phyloP scores from a whole-genome alignment of 30 jellyfish, hydroid and myxozoan genomes.

The Pelagia noctiluca region DNA sequence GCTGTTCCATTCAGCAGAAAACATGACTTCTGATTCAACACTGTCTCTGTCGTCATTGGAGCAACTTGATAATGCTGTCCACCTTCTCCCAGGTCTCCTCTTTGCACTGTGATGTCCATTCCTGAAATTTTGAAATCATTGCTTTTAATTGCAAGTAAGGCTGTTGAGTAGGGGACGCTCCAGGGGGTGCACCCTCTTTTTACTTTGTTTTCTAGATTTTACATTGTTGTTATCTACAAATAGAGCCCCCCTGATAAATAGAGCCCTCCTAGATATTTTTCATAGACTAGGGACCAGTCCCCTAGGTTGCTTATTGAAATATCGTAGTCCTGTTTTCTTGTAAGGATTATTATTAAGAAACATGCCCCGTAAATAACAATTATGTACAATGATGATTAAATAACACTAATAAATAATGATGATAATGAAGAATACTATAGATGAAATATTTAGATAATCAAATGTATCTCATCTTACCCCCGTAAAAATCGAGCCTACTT shows the following conservation, averaged over 20 bases:
- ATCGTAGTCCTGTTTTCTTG: too few relatives aligned
- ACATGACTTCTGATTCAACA: constrained; percentile 69
- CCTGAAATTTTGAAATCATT: constrained; percentile 50
- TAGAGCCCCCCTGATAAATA: too few relatives aligned
- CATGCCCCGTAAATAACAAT: too few relatives aligned
- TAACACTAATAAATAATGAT: background rate
- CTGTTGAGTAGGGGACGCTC: background rate
- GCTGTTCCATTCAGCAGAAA: constrained; percentile 81
- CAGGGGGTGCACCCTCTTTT: background rate
- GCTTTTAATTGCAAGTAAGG: background rate
- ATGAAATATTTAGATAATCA: background rate
- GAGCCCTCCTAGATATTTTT: too few relatives aligned
- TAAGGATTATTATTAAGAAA: too few relatives aligned
- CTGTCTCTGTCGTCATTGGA: constrained; percentile 88
- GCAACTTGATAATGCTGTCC: constrained; percentile 86
- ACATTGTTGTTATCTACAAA: too few relatives aligned
- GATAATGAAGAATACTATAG: background rate
- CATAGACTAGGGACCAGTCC: too few relatives aligned
- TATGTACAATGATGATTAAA: background rate
- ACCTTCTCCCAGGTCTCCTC: constrained; percentile 87
- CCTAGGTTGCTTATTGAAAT: too few relatives aligned
- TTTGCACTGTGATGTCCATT: constrained; percentile 79
- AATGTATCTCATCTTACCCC: constrained; percentile 47
- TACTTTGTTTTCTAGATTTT: too few relatives aligned
- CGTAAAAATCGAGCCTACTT: constrained; percentile 77